Conservation (phyloP, 1,140 invertebrate genomes). For the Leucophenga varia region DNA sequence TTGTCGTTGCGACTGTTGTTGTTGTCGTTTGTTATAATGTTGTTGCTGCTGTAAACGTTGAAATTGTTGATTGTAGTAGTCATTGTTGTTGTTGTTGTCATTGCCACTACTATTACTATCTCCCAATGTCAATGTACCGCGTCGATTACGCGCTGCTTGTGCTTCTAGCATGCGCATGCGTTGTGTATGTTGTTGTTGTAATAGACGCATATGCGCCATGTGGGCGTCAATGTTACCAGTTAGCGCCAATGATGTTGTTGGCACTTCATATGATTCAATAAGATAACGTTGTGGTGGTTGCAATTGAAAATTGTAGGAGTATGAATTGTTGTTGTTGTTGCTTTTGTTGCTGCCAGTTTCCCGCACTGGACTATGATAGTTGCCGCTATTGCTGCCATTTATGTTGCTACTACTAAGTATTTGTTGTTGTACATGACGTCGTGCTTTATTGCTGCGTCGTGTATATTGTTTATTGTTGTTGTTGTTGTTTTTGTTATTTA, state of each 20-base stretch:
- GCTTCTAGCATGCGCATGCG: slow-evolving; percentile 15
- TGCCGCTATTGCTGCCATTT: slow-evolving; percentile 1
- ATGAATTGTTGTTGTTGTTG: too few species aligned
- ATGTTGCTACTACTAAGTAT: neutral
- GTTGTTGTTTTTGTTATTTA: slow-evolving; percentile 25
- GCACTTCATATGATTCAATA: slow-evolving; percentile 46
- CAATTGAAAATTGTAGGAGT: too few species aligned
- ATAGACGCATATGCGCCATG: too few species aligned
- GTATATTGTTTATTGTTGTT: neutral
- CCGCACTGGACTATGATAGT: neutral
- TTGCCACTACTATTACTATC: neutral
- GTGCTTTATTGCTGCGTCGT: slow-evolving; percentile 22
- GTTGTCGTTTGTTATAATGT: slow-evolving; percentile 7
- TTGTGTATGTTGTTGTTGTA: slow-evolving; percentile 4
- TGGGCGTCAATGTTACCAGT: too few species aligned
- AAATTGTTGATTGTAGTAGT: slow-evolving; percentile 13
- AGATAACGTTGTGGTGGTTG: slow-evolving; percentile 22
- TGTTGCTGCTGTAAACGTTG: slow-evolving; percentile 31
- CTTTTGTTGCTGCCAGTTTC: neutral
- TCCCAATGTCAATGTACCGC: slow-evolving; percentile 7
- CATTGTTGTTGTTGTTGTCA: slow-evolving; percentile 23
- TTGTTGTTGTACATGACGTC: slow-evolving; percentile 2
- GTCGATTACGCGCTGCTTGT: slow-evolving; percentile 39
- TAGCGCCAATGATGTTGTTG: too few species aligned
- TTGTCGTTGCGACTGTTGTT: slow-evolving; percentile 7